Base-by-base conservation (phyloP, 1,140 invertebrate genomes). In the Asobara japonica region DNA sequence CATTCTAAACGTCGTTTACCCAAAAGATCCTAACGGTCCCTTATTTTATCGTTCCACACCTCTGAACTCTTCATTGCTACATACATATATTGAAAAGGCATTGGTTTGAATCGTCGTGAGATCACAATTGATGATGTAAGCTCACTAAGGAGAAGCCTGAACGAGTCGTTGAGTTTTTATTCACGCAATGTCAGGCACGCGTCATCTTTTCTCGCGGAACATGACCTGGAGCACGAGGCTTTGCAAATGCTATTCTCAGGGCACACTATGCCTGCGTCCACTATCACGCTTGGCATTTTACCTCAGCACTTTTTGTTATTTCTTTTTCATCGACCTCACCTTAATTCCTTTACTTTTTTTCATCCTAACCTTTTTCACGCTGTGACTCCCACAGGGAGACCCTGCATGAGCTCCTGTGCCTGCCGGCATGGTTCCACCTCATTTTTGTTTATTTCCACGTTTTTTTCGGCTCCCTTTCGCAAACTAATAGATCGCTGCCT, bases 141-240 rank as follows among this genome's bases (percentile, higher is more conserved):
- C 20, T 60, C 56, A 30, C 25, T 20, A 27, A 67, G 33, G 48
- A 45, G 20, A n/a, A 60, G 33, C 11, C 18, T 30, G 4, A 8
- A 25, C 7, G 16, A 45, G 2, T 29, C 16, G n/a, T 4, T 22
- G 41, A 31, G 11, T 16, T 45, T 51, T 45, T 27, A 31, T 31
- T 27, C 41, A 65, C 62, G 62, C 69, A 71, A 65, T 71, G 61
- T 41, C 22, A 11, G 5, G 69, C 69, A 71, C 62, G 69, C 41
- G 41, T 36, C 27, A 45, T 51, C 41, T 71, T 71, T 69, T 61
- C 38, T 27, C 16, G 30, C n/a, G n/a, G 41, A 70, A 64, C 60
- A 70, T 64, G 68, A 64, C 68, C 68, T 70, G 68, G 18, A 70
- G 64, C 30, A 27, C 22, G 45, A 60, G 36, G 51, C 61, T 65